Evolutionary conservation across 2,888 invertebrate genomes (phyloP).

Genomic region (Lasioglossum figueresi): DNA sequence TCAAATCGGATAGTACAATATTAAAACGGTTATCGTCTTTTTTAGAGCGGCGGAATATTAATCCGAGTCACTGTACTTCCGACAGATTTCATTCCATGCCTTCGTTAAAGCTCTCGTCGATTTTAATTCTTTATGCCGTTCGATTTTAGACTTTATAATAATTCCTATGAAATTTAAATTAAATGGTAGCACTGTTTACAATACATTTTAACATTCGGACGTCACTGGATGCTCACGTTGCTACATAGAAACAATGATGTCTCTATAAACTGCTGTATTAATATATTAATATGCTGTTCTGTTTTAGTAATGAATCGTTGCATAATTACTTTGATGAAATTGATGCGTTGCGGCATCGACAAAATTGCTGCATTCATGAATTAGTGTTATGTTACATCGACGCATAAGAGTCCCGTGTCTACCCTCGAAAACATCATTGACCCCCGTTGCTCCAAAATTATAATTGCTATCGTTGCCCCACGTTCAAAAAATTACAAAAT

Average conservation of each 20-base stretch:
- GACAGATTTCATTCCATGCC: too few relatives aligned
- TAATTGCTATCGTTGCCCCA: neutral
- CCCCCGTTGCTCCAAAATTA: neutral
- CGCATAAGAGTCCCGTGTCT: neutral
- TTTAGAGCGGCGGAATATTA: too few relatives aligned
- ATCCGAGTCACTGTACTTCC: too few relatives aligned
- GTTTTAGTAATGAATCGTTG: conserved; percentile 12
- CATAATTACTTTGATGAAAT: conserved; percentile 4
- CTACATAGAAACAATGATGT: neutral
- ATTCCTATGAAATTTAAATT: neutral
- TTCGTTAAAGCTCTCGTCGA: too few relatives aligned
- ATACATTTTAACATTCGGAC: neutral
- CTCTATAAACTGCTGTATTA: neutral
- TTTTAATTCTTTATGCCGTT: too few relatives aligned
- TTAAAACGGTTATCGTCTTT: too few relatives aligned
- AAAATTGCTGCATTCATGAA: neutral
- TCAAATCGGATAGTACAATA: too few relatives aligned
- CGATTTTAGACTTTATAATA: too few relatives aligned
- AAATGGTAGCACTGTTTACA: neutral
- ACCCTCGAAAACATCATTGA: neutral
- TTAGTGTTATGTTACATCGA: neutral
- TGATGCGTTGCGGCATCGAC: neutral
- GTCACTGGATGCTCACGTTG: neutral
- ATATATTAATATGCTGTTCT: neutral
- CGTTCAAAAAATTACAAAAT: too few relatives aligned